Percentiles rank a stretch among this genome's conserved stretches.
Evolutionary conservation across 2,113 vertebrate genomes (phyloP).

Genomic region (Sceloporus tristichus): DNA sequence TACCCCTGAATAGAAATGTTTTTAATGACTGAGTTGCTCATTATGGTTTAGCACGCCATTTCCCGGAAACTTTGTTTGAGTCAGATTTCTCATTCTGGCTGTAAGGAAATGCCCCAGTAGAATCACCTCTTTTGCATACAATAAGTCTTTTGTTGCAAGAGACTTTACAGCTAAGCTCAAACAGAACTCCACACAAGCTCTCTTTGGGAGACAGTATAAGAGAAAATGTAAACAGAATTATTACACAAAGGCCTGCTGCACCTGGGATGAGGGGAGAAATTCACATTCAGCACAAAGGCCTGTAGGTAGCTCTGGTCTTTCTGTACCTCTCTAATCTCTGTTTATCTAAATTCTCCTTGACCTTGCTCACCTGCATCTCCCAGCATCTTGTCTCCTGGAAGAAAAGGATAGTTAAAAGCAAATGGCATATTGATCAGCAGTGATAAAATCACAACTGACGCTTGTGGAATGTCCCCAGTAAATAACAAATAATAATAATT

Average conservation of each 20-base stretch:
- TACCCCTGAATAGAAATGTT: neutral
- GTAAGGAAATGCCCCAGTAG: slow-evolving; percentile 43
- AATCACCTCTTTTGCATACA: slow-evolving; percentile 33
- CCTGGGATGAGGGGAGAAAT: slow-evolving; percentile 46
- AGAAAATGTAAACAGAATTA: slow-evolving; percentile 53
- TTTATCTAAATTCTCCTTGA: slow-evolving; percentile 36
- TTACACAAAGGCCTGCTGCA: slow-evolving; percentile 36
- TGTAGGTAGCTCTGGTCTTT: slow-evolving; percentile 54
- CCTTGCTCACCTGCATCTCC: slow-evolving; percentile 42
- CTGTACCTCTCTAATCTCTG: slow-evolving; percentile 24
- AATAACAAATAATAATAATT: slow-evolving; percentile 16
- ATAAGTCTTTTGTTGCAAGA: slow-evolving; percentile 44
- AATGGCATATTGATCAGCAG: neutral
- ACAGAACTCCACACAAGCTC: slow-evolving; percentile 30
- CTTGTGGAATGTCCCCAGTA: neutral
- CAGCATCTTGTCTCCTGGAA: neutral
- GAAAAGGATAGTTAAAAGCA: neutral
- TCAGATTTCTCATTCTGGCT: slow-evolving; percentile 40
- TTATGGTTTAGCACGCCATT: slow-evolving; percentile 11
- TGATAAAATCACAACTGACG: neutral
- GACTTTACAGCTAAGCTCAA: slow-evolving; percentile 41
- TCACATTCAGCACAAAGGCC: slow-evolving; percentile 33
- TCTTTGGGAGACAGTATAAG: slow-evolving; percentile 41
- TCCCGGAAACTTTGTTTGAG: slow-evolving; percentile 3
- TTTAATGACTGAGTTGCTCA: slow-evolving; percentile 12